Evolutionary conservation across 1,140 invertebrate species (phyloP).

Genomic region (Aphelinus atriplicis): DNA sequence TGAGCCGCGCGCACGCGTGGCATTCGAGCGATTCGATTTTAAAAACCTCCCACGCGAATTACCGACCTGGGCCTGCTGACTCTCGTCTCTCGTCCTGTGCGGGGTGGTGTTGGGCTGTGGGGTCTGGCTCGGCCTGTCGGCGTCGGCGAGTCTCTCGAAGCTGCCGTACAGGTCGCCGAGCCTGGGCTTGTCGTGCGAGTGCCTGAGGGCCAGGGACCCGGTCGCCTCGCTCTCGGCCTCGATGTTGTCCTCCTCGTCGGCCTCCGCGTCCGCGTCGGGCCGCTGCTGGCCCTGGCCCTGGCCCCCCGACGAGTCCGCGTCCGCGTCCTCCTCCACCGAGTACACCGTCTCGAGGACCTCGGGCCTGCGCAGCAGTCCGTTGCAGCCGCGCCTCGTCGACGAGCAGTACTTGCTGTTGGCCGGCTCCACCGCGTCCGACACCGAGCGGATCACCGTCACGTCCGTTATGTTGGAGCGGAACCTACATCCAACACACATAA

Average conservation of each 20-base stretch:
- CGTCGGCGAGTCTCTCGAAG: slow-evolving; percentile 62
- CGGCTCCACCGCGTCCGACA: slow-evolving; percentile 79
- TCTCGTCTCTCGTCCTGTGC: slow-evolving; percentile 57
- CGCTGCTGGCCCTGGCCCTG: slow-evolving; percentile 51
- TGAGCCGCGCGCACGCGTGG: no score
- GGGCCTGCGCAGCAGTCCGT: slow-evolving; percentile 79
- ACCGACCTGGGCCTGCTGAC: slow-evolving; percentile 60
- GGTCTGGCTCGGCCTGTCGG: slow-evolving; percentile 45
- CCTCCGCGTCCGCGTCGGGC: slow-evolving; percentile 51
- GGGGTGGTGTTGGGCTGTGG: neutral
- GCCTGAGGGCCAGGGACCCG: neutral
- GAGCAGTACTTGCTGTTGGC: slow-evolving; percentile 74
- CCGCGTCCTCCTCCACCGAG: slow-evolving; percentile 83
- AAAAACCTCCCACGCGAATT: no score
- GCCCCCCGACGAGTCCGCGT: slow-evolving; percentile 59
- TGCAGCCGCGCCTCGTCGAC: slow-evolving; percentile 71
- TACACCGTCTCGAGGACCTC: slow-evolving; percentile 88
- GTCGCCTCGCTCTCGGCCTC: neutral
- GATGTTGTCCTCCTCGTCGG: slow-evolving; percentile 52
- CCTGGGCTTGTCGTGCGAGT: neutral
- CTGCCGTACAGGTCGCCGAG: slow-evolving; percentile 63
- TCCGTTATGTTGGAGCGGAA: slow-evolving; percentile 63
- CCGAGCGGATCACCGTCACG: slow-evolving; percentile 80
- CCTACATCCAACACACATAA: slow-evolving; percentile 39
- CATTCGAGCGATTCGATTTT: no score